These are phyloP conservation scores for Sarcophaga bullata DNA, from an alignment of 1,140 invertebrate genomes.

Conservation along the genomic window DNA sequence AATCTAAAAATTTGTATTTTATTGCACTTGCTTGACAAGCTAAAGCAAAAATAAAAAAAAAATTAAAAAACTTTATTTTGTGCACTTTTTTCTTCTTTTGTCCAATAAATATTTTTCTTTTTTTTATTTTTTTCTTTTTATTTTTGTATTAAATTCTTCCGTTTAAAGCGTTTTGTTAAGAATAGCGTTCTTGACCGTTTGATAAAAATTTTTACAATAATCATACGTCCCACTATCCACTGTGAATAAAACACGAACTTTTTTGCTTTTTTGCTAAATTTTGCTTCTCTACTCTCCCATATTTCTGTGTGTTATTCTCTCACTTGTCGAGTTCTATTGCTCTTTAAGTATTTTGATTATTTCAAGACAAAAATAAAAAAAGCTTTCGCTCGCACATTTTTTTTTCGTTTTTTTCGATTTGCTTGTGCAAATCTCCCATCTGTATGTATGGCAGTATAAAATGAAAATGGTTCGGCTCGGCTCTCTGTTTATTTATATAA, in stretches of 20 bases:
- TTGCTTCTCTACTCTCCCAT: not conserved
- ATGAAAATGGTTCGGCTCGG: not conserved
- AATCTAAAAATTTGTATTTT: not conserved
- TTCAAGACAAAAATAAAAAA: not conserved
- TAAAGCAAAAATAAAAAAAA: not conserved
- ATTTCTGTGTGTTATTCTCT: not conserved
- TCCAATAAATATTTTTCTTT: not conserved
- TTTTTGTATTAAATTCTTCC: conserved; percentile 6
- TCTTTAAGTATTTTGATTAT: not conserved
- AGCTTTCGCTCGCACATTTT: not conserved
- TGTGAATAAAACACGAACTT: not conserved
- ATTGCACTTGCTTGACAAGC: no score
- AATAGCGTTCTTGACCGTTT: conserved; percentile 48
- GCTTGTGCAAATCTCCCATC: not conserved
- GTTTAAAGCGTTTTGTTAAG: not conserved
- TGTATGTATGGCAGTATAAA: no score
- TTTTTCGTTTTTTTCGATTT: no score
- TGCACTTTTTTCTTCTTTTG: not conserved
- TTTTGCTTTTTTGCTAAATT: conserved; percentile 17
- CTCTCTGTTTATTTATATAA: conserved; percentile 22
- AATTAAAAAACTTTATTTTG: not conserved
- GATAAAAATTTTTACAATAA: conserved; percentile 46
- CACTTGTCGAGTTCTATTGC: not conserved
- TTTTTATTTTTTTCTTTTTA: not conserved
- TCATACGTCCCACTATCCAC: conserved; percentile 34